Evolutionary conservation across 2,113 vertebrate species (phyloP), one percentile per base, ranked within the genome.

Genomic region (Calyptomena viridis): DNA sequence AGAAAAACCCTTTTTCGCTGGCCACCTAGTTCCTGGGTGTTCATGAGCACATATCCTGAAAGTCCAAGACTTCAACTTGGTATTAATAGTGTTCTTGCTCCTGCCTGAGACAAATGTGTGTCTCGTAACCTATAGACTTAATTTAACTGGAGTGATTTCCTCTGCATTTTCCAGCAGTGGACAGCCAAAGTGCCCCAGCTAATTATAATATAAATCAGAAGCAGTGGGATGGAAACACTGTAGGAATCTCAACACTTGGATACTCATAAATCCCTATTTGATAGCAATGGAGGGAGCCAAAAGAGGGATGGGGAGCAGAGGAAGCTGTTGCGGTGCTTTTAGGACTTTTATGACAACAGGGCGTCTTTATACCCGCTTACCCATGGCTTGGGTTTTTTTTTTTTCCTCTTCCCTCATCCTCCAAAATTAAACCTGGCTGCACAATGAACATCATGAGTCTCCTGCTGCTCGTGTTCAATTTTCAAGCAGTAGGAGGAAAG

Each of bases 401-500:
- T 68, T 82, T 77, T 46, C 30, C 66, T 89, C 89, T 87, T 93
- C 64, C 60, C 53, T 96, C 9, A 2, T 90, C 95, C 92, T 96
- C 95, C 96, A 94, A 94, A 97, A 97, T 97, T 96, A 97, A 97
- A 96, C 94, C 94, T 96, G 93, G 88, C 96, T 97, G 84, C 91
- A 96, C 95, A 94, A 95, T 96, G 96, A 96, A 91, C 94, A 92
- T 86, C 55, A 92, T 89, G 91, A 95, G 77, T 93, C 95, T 95
- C 97, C 95, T 83, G 94, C 94, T 91, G 96, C 91, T 97, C 21
- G 6, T 94, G 94, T 95, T 97, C 96, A 97, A 96, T 97, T 97
- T 97, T 95, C 96, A 96, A 97, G 95, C 96, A 97, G 96, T 97
- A 92, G 96, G 96, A 94, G 96, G 93, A 96, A 96, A 97, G 95